A percentile compares a stretch with the other conserved stretches of the same genome.
phyloP scores from a whole-genome alignment of 2,113 vertebrate species.

The Thinocorus orbignyianus region DNA sequence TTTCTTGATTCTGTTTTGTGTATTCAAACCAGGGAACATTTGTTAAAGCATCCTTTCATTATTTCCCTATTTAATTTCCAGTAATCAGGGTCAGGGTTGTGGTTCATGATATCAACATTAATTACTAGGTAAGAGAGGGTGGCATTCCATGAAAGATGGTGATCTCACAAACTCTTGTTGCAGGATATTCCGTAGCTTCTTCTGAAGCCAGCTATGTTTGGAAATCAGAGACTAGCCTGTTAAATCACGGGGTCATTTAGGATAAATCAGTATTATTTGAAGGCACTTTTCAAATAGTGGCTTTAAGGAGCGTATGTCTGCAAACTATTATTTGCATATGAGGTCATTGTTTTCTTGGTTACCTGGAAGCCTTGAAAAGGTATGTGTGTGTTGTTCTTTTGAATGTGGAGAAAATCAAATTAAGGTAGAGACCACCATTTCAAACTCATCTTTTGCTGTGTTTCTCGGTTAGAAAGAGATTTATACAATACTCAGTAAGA shows the following conservation, averaged over 20 bases:
- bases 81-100: background rate
- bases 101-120: background rate
- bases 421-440: background rate
- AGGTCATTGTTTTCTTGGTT: background rate
- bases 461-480: background rate
- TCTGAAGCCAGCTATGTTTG: background rate
- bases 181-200: background rate
- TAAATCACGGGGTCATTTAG: background rate
- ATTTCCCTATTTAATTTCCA: background rate
- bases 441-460: background rate
- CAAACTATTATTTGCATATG: background rate
- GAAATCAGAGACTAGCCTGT: background rate
- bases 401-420: background rate
- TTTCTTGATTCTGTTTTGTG: background rate
- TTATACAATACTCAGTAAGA: background rate
- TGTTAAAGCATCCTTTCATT: background rate
- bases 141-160: background rate
- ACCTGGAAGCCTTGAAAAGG: background rate
- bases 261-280: background rate
- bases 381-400: background rate
- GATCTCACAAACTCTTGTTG: background rate
- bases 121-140: background rate
- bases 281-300: background rate
- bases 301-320: background rate
- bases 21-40: background rate